Percentiles rank a stretch among this genome's conserved stretches.
Conservation (phyloP, 2,113 vertebrate genomes). For the Chinchilla lanigera region DNA sequence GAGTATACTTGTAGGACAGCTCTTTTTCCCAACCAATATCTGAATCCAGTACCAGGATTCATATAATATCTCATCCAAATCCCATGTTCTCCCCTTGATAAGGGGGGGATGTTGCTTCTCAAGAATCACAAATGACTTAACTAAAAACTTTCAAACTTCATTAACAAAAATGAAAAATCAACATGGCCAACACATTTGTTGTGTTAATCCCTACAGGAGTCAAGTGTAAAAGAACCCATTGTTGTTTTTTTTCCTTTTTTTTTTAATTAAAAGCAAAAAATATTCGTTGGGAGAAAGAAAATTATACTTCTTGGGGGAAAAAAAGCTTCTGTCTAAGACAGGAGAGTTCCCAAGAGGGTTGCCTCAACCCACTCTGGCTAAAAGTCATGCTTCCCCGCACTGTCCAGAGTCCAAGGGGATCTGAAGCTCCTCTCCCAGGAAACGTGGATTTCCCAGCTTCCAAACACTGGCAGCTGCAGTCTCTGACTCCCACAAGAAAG, state of each 20-base stretch:
- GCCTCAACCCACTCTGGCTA: neutral
- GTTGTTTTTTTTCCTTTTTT: neutral
- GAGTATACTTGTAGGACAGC: neutral
- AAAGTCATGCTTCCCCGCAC: neutral
- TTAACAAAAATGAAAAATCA: neutral
- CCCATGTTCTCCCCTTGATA: neutral
- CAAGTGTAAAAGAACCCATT: neutral
- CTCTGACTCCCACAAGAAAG: neutral
- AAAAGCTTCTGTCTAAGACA: neutral
- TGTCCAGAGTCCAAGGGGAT: neutral
- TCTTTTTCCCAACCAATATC: neutral
- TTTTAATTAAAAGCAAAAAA: neutral
- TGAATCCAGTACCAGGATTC: neutral
- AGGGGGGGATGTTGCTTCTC: neutral
- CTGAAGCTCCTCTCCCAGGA: neutral
- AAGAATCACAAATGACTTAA: neutral
- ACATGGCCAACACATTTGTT: neutral
- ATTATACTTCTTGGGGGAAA: neutral
- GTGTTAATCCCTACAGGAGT: neutral
- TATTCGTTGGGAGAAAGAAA: neutral
- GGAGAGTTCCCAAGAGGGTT: neutral
- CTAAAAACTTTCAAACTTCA: neutral
- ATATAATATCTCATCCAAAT: neutral
- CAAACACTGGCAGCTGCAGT: neutral
- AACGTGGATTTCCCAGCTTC: neutral